Evolutionary conservation across 2,113 vertebrate species (phyloP).

Genomic region (Nothobranchius furzeri): DNA sequence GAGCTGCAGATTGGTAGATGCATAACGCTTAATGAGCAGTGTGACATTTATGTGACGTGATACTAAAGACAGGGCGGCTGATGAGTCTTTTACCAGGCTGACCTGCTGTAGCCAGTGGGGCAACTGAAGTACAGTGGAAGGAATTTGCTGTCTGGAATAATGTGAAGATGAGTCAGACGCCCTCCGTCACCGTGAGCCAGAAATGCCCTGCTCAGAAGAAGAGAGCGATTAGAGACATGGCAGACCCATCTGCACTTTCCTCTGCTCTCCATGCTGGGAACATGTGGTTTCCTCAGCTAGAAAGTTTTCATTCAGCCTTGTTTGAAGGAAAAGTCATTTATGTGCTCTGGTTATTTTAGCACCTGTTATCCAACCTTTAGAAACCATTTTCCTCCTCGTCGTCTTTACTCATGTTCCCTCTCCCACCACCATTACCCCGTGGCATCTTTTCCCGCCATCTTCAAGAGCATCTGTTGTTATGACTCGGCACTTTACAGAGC

Average conservation of each 20-base stretch:
- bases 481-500: conserved; percentile 38
- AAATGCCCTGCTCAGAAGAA: conserved; percentile 49
- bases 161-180: conserved; percentile 77
- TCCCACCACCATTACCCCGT: conserved; percentile 10
- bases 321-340: background rate
- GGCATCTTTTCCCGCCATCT: conserved; percentile 30
- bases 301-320: background rate
- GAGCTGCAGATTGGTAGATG: conserved; percentile 41
- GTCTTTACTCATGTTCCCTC: conserved; percentile 5
- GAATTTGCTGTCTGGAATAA: conserved; percentile 75
- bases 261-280: conserved; percentile 8
- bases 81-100: conserved; percentile 56
- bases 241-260: conserved; percentile 32
- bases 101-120: conserved; percentile 69
- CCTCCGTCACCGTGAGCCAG: conserved; percentile 67
- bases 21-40: conserved; percentile 63
- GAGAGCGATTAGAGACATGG: conserved; percentile 37
- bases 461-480: conserved; percentile 60
- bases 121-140: conserved; percentile 71
- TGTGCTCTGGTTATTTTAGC: background rate
- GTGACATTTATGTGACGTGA: conserved; percentile 66
- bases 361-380: conserved; percentile 1
- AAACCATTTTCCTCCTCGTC: conserved; percentile 5
- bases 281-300: conserved; percentile 23
- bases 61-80: conserved; percentile 60